A percentile compares a stretch with the other conserved stretches of the same genome.
phyloP scores from a whole-genome alignment of 2,113 vertebrate genomes.

The Oceanites oceanicus region DNA sequence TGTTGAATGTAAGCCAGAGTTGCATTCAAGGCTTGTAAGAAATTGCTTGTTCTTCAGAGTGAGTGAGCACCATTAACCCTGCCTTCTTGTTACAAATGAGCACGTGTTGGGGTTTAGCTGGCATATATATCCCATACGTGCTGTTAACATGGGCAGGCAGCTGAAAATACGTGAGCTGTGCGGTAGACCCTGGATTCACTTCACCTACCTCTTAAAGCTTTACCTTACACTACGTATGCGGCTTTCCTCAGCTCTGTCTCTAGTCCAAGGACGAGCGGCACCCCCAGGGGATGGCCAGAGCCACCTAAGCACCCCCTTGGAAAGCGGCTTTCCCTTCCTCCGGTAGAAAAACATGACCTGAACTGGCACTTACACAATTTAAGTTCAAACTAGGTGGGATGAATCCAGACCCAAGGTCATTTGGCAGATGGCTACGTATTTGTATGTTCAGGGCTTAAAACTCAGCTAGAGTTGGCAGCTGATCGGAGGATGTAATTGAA shows the following conservation, averaged over 20 bases:
- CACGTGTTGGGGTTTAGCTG: background rate
- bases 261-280: background rate
- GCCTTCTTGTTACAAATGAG: background rate
- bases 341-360: background rate
- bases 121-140: accelerated
- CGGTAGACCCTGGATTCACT: background rate
- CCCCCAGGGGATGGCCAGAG: background rate
- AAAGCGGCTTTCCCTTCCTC: background rate
- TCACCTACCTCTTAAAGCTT: background rate
- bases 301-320: background rate
- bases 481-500: background rate
- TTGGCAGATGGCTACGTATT: background rate
- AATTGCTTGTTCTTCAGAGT: background rate
- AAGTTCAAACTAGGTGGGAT: background rate
- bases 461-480: background rate
- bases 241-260: background rate
- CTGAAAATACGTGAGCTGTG: background rate
- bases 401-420: background rate
- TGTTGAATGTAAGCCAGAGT: background rate
- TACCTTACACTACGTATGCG: background rate
- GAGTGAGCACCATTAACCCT: background rate
- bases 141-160: background rate
- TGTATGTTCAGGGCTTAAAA: background rate
- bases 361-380: background rate
- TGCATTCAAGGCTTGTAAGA: background rate